Conservation (phyloP, 37 sponge, comb jelly and placozoan species). For the Halisarca cf. caerulea region DNA sequence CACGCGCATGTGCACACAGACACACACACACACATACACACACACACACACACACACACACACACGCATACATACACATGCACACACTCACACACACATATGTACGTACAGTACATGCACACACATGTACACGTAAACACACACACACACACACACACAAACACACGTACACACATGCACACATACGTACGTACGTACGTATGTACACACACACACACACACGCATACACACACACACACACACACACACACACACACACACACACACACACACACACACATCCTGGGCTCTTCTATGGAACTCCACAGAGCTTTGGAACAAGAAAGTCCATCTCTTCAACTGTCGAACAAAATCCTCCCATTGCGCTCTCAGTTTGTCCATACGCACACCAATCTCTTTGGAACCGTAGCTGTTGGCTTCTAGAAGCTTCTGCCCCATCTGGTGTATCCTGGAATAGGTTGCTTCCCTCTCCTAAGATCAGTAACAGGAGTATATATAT, state of each 20-base stretch:
- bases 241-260: neutral
- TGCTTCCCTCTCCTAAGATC: neutral
- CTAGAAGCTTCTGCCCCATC: conserved; percentile 61
- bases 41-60: neutral
- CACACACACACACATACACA: neutral
- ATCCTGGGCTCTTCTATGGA: conserved; percentile 8
- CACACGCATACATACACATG: neutral
- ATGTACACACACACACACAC: too few species aligned
- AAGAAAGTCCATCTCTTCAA: conserved; percentile 11
- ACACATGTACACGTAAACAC: too few species aligned
- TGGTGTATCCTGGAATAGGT: neutral
- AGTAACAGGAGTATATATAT: neutral
- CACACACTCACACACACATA: neutral
- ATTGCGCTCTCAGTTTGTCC: conserved; percentile 27
- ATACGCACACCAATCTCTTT: conserved; percentile 14
- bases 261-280: neutral
- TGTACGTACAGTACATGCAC: neutral
- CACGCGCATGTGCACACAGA: too few species aligned
- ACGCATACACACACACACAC: too few species aligned
- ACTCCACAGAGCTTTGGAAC: neutral
- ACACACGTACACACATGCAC: neutral
- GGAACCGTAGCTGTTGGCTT: conserved; percentile 41
- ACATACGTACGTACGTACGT: too few species aligned
- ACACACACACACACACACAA: neutral
- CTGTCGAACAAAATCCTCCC: conserved; percentile 40